Conservation (phyloP, 2,888 invertebrate species). For the Serrognathus titanus region DNA sequence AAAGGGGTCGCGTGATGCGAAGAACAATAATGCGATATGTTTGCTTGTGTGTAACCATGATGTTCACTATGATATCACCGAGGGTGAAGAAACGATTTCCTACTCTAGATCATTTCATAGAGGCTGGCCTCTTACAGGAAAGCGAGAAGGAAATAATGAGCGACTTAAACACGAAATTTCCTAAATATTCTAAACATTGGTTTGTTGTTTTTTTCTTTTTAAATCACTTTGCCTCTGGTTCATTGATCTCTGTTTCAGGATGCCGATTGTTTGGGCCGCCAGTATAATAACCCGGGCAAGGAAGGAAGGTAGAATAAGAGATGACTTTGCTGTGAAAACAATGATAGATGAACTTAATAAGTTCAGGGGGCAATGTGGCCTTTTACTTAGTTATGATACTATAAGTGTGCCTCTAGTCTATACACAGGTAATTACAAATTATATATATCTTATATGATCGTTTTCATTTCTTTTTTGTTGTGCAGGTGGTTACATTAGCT, state of each 20-base stretch:
- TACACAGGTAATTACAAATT: conserved; percentile 60
- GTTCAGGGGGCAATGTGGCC: conserved; percentile 75
- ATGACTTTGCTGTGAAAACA: conserved; percentile 91
- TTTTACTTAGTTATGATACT: conserved; percentile 73
- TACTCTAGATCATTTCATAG: conserved; percentile 76
- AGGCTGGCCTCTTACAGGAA: conserved; percentile 76
- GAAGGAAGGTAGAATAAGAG: conserved; percentile 85
- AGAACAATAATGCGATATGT: conserved; percentile 80
- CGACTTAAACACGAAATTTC: conserved; percentile 75
- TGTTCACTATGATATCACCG: conserved; percentile 81
- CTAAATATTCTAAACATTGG: conserved; percentile 86
- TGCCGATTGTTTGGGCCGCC: conserved; percentile 89
- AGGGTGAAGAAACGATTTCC: conserved; percentile 87
- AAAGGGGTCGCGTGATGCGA: conserved; percentile 76
- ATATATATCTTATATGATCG: not conserved
- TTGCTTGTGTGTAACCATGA: conserved; percentile 84
- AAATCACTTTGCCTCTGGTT: not conserved
- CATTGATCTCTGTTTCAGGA: conserved; percentile 45
- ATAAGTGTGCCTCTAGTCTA: conserved; percentile 79
- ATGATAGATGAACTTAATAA: conserved; percentile 84
- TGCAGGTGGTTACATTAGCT: conserved; percentile 76
- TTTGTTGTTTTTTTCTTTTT: conserved; percentile 27
- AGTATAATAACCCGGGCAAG: conserved; percentile 84
- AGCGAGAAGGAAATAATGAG: conserved; percentile 79
- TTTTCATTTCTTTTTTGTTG: conserved; percentile 2